A percentile compares a stretch with the other conserved stretches of the same genome.
These are phyloP conservation scores for Papilio gigon DNA, from an alignment of 2,888 invertebrate species.

Conservation along the genomic window DNA sequence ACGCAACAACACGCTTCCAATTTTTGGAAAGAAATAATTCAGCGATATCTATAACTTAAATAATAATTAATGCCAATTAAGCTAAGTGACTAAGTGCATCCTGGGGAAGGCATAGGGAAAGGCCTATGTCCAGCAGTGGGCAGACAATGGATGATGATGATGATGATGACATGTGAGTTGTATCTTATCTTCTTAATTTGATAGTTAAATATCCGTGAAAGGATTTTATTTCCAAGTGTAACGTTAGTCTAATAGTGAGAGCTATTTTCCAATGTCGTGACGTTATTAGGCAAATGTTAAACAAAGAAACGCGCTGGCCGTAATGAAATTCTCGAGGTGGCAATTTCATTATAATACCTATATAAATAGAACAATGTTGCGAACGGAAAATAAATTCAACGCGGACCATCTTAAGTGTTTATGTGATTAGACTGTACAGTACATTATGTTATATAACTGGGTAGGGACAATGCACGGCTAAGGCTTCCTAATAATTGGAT, in stretches of 20 bases:
- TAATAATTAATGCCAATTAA: neutral
- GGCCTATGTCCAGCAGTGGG: too few relatives aligned
- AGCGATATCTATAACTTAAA: neutral
- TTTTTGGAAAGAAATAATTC: neutral
- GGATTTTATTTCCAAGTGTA: neutral
- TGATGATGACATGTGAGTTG: too few relatives aligned
- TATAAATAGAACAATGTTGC: conserved; percentile 39
- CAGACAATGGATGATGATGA: too few relatives aligned
- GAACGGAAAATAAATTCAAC: conserved; percentile 22
- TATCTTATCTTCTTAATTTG: too few relatives aligned
- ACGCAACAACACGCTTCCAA: neutral
- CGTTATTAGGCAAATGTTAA: conserved; percentile 19
- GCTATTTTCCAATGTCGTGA: conserved; percentile 17
- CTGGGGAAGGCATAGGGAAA: too few relatives aligned
- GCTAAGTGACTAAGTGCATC: too few relatives aligned
- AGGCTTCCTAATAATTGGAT: conserved; percentile 30
- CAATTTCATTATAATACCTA: conserved; percentile 18
- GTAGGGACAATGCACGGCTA: conserved; percentile 3
- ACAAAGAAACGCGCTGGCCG: neutral
- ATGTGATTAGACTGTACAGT: conserved; percentile 35
- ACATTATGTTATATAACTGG: conserved; percentile 8
- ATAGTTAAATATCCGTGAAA: neutral
- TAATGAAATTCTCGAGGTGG: conserved; percentile 25
- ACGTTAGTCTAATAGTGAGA: conserved; percentile 12
- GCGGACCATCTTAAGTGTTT: conserved; percentile 23